Evolutionary conservation across 1,140 invertebrate genomes (phyloP), one percentile per base, ranked within the genome.

Genomic region (Zophobas atratus): DNA sequence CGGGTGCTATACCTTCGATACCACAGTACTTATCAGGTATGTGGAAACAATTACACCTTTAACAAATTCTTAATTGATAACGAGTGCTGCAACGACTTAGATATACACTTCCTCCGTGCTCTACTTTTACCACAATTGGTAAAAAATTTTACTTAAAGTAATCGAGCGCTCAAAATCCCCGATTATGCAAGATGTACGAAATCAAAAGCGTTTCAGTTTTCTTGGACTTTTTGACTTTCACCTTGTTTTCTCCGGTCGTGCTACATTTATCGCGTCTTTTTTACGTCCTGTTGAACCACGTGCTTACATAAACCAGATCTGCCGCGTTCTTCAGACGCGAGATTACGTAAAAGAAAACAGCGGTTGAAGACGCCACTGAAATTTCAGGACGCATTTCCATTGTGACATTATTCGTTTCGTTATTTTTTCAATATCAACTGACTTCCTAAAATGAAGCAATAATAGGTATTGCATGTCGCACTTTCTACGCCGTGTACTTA

Each of bases 11-110:
- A 41, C 82, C 82, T 34, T 78, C 82, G 8, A 77, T 82, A 48
- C 51, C 77, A 6, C 76, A 76, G 36, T 83, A 83, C 76, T 77
- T 83, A 56, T 81, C 82, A 75, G 82, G 82, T 83, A 81, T 72
- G 49, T 20, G 6, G n/a, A 51, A 6, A 51, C 1, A 74, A 70
- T 34, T 71, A 34, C 39, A 74, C 32, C 2, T 60, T 20, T 20
- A 20, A 20, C 20, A 20, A 20, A 20, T 20, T 20, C 20, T 77
- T 77, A 71, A 67, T n/a, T 49, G 49, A 39, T 74, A 20, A 20
- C 20, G 20, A 20, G 20, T 20, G 20, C 20, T 20, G 20, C 20
- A 20, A 20, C 20, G 20, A 20, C 20, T 20, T 20, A 20, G 20
- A 20, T 20, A 20, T 20, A 20, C 20, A 20, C 20, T 20, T 20